Base-by-base conservation (phyloP, 2,888 invertebrate genomes). In the Venusia cambrica region DNA sequence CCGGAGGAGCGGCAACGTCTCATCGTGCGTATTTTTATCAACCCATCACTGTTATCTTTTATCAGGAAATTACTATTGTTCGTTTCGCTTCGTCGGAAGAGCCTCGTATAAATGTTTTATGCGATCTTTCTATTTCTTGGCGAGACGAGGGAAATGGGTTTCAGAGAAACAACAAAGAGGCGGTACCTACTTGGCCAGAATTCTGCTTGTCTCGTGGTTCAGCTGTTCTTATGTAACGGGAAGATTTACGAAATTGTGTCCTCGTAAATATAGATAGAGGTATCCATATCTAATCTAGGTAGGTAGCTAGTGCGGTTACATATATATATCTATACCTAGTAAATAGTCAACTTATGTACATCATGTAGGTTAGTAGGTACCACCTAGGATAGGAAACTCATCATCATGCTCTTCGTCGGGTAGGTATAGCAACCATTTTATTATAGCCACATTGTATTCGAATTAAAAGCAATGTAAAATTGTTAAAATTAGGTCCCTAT, bases 1-100 rank as follows among this genome's bases (percentile, higher is more conserved):
- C 34, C 29, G 41, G 7, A 40, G 48, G 64, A 59, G 56, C 59
- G 79, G 76, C 81, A 78, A 73, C 78, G 57, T 48, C 63, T 70
- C 65, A 35, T 45, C 63, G 58, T 68, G 70, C 77, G 80, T 80
- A 76, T 79, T 79, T 78, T 78, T 75, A 78, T 79, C 76, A 68
- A 63, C 59, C 69, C 67, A 62, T 57, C 46, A 20, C 48, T 45
- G 54, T 64, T 71, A 74, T 76, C 69, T 70, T 43, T 36, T 40
- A 40, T 40, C 40, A 40, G 31, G 27, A 35, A 31, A 43, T 38
- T 35, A 28, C 34, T 35, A 35, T 43, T 38, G 37, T 34, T 43
- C 20, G 26, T 36, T 19, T 29, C 20, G 38, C 31, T 38, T 8
- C 29, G 34, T 10, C 21, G 22, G 33, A 21, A 20, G 30, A 26